Percentiles rank a stretch among this genome's conserved stretches.
These are phyloP conservation scores for Caenorhabditis plicata DNA, from an alignment of 2,888 invertebrate genomes.

Conservation along the genomic window DNA sequence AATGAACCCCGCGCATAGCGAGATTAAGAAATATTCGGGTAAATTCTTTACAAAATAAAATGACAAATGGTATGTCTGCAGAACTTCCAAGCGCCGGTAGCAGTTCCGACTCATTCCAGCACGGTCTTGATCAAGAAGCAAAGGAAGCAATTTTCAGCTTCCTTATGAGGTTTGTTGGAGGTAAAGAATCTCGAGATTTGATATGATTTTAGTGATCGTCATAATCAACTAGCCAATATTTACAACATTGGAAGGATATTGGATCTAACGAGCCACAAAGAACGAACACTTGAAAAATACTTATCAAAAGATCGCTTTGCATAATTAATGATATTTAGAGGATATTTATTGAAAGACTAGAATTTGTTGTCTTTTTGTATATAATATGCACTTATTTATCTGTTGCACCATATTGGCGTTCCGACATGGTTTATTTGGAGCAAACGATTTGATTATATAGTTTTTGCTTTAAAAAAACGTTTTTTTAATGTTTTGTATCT, in stretches of 20 bases:
- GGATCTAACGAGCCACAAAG: constrained; percentile 33
- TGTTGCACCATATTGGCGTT: no score
- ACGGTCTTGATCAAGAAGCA: constrained; percentile 21
- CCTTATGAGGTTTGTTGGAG: constrained; percentile 35
- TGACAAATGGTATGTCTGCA: constrained; percentile 2
- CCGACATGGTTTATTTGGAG: no score
- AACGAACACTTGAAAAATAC: constrained; percentile 30
- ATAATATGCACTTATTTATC: no score
- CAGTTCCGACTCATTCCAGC: constrained; percentile 40
- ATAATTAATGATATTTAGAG: constrained; percentile 7
- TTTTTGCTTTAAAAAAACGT: no score
- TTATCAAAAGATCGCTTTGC: constrained; percentile 30
- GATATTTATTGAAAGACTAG: no score
- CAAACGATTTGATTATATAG: no score
- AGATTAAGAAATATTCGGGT: neutral
- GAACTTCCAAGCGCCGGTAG: constrained; percentile 34
- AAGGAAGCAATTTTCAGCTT: constrained; percentile 25
- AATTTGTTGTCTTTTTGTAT: no score
- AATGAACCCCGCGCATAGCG: neutral
- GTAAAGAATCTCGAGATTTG: neutral
- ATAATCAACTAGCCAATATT: constrained; percentile 39
- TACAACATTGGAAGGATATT: constrained; percentile 41
- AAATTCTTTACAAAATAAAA: no score
- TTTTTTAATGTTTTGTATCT: no score
- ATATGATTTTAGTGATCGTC: constrained; percentile 28